These are phyloP conservation scores for Callorhinus ursinus DNA, from an alignment of 2,113 vertebrate genomes.

Conservation along the genomic window DNA sequence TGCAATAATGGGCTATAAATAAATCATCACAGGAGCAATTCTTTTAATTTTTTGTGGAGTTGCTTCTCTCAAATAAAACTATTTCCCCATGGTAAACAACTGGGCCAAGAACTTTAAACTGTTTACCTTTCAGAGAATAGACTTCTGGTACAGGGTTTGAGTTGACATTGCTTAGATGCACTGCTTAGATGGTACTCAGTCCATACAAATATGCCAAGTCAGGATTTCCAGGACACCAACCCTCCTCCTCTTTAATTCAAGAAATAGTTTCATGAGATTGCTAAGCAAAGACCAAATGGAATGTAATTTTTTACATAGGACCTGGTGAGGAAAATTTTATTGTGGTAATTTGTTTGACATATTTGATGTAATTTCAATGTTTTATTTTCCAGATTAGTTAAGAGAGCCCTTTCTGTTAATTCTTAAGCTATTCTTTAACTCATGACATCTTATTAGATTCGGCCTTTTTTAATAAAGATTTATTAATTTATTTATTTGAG, in stretches of 20 bases:
- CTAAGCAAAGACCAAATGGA: not conserved
- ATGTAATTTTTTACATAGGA: not conserved
- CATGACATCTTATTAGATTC: not conserved
- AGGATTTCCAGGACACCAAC: not conserved
- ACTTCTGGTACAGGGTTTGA: not conserved
- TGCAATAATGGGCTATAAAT: not conserved
- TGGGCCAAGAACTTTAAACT: not conserved
- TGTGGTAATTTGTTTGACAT: not conserved
- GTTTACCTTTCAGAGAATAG: not conserved
- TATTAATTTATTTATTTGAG: not conserved
- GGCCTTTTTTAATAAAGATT: not conserved
- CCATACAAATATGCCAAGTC: not conserved
- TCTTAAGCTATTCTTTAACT: not conserved
- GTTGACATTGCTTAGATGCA: not conserved
- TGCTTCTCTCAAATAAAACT: conserved; percentile 12
- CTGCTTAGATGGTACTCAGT: not conserved
- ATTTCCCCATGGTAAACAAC: not conserved
- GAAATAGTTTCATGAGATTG: not conserved
- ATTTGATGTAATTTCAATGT: not conserved
- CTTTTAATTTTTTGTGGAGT: not conserved
- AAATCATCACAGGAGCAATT: not conserved
- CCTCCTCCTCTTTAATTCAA: not conserved
- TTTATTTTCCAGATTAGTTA: not conserved
- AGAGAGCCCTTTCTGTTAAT: not conserved
- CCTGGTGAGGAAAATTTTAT: not conserved